Conservation (phyloP, 2,888 invertebrate genomes). For the Latheticus oryzae region DNA sequence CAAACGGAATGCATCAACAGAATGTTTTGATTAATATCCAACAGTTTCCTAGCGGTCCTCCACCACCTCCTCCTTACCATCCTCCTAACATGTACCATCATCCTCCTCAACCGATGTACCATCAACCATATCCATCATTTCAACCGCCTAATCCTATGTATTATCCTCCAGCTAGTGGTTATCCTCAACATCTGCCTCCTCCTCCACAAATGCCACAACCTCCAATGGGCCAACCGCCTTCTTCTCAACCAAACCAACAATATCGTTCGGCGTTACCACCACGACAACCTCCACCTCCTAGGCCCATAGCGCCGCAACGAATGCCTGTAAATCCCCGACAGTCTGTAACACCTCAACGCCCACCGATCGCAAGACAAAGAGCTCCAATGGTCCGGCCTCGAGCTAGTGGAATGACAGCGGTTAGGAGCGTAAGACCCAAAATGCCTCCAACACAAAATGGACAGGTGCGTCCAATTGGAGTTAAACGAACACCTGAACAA, state of each 20-base stretch:
- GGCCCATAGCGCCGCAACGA: conserved; percentile 56
- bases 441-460: conserved; percentile 48
- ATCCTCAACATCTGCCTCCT: conserved; percentile 63
- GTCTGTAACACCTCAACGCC: conserved; percentile 46
- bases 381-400: conserved; percentile 54
- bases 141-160: conserved; percentile 62
- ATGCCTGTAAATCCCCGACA: conserved; percentile 47
- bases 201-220: conserved; percentile 47
- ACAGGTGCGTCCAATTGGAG: conserved; percentile 48
- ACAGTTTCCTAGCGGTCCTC: conserved; percentile 69
- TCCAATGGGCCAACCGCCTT: conserved; percentile 51
- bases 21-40: conserved; percentile 76
- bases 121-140: conserved; percentile 58
- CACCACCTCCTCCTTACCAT: conserved; percentile 64
- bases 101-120: conserved; percentile 63
- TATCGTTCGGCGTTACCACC: conserved; percentile 49
- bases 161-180: conserved; percentile 62
- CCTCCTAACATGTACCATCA: conserved; percentile 66
- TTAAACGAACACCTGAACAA: conserved; percentile 61
- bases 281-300: conserved; percentile 54
- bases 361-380: conserved; percentile 45
- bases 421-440: conserved; percentile 50
- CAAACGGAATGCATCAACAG: conserved; percentile 70
- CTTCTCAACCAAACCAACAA: conserved; percentile 48
- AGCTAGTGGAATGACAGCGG: conserved; percentile 47